Percentiles rank a stretch among this genome's conserved stretches.
These are phyloP conservation scores for Phaethon lepturus DNA, from an alignment of 2,113 vertebrate genomes.

Conservation along the genomic window DNA sequence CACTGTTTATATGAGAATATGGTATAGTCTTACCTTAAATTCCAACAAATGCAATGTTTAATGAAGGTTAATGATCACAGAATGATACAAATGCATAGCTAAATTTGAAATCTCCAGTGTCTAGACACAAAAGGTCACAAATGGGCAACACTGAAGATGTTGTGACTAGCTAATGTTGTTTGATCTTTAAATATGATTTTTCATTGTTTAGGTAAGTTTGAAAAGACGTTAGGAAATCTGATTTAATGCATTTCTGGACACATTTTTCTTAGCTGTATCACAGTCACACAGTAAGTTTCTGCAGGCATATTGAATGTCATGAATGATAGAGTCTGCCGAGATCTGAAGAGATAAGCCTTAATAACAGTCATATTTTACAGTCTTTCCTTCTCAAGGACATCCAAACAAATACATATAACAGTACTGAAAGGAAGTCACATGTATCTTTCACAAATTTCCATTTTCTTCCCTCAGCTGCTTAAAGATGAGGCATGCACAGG, in stretches of 20 bases:
- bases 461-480: background rate
- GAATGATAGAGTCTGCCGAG: conserved; percentile 21
- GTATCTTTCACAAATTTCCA: background rate
- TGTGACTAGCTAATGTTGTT: conserved; percentile 10
- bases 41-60: background rate
- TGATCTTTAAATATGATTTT: conserved; percentile 45
- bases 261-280: conserved; percentile 36
- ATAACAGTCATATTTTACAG: conserved; percentile 34
- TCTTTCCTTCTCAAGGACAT: conserved; percentile 50
- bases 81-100: background rate
- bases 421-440: background rate
- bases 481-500: background rate
- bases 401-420: background rate
- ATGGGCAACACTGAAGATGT: background rate
- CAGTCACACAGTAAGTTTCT: conserved; percentile 7
- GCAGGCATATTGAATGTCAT: conserved; percentile 1
- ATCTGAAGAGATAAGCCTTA: conserved; percentile 46
- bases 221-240: conserved; percentile 11
- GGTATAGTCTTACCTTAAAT: background rate
- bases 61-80: background rate
- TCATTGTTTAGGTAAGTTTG: conserved; percentile 32
- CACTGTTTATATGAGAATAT: background rate
- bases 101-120: background rate
- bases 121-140: background rate
- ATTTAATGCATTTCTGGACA: conserved; percentile 22